Evolutionary conservation across 2,797 vertebrate species (phyloP).

Genomic region (Anguilla megastoma): DNA sequence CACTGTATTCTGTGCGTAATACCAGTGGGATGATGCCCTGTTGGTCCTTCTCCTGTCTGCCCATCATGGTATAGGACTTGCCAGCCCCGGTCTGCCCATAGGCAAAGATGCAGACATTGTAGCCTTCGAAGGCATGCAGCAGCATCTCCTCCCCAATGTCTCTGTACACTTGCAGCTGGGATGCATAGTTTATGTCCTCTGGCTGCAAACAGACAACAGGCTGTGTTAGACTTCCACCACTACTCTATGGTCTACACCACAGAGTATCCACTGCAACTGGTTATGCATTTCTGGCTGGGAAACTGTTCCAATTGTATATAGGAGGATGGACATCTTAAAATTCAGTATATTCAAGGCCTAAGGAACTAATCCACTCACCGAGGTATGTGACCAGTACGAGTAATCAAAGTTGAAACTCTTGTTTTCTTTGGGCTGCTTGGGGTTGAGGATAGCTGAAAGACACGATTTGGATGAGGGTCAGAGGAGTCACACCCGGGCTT

Average conservation of each 20-base stretch:
- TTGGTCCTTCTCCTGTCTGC: conserved; percentile 84
- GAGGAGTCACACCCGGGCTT: neutral
- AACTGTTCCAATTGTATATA: neutral
- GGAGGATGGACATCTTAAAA: neutral
- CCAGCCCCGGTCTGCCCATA: conserved; percentile 86
- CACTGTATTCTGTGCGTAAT: neutral
- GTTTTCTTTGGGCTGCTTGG: conserved; percentile 97
- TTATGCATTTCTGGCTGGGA: neutral
- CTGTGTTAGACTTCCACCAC: neutral
- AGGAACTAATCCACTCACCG: conserved; percentile 67
- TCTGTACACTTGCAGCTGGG: conserved; percentile 83
- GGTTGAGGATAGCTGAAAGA: conserved; percentile 88
- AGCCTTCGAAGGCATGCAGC: conserved; percentile 86
- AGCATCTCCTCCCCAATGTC: conserved; percentile 90
- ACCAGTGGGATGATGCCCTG: conserved; percentile 88
- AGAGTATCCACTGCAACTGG: neutral
- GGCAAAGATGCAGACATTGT: conserved; percentile 88
- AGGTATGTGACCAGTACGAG: conserved; percentile 90
- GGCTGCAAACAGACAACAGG: conserved; percentile 64
- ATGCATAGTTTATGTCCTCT: conserved; percentile 83
- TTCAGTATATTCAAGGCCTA: neutral
- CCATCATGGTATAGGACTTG: conserved; percentile 93
- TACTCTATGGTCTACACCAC: neutral
- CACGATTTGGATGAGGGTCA: conserved; percentile 33
- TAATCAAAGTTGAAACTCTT: conserved; percentile 99